Evolutionary conservation across 2,888 invertebrate genomes (phyloP), one percentile per base, ranked within the genome.

Genomic region (Steinernema carpocapsae): DNA sequence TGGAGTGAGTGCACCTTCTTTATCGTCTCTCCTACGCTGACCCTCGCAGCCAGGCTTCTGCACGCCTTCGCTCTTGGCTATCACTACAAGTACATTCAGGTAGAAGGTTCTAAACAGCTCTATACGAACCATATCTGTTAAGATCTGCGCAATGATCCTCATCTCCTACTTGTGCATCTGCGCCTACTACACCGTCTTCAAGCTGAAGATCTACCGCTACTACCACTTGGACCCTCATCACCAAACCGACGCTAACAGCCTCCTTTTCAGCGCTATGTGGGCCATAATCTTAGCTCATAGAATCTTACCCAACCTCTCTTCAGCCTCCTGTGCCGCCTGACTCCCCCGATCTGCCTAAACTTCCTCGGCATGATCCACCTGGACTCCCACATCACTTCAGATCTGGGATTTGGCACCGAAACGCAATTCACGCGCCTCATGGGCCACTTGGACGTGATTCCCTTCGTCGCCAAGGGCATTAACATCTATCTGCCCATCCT

Each of bases 1-100:
- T 97, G 97, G 97, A 97, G 97, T 0, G 99, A 99, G 90, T 92
- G 97, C 85, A 95, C 97, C 0, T 99, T 99, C 90, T 99, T 99
- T 90, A 93, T 93, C 87, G 92, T 93, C 85, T 90, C 91, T 29
- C 97, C 97, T 0, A 94, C 95, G 26, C 91, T 99, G 1, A 97
- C 97, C 0, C 91, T 99, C 80, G 97, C 99, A 89, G 99, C 99
- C n/a, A 92, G 93, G 79, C 93, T 97, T 84, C 92, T 97, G 29
- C 92, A 93, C 84, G 90, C 92, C 48, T 94, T 95, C 17, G 93
- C 92, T 85, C 88, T 89, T 17, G 92, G 92, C 80, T 94, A 95
- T 87, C 94, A 95, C 88, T 99, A 99, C 89, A 92, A 94, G 75
- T 93, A 93, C 76, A 96, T 99, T 86, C 96, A 97, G 91, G 93